A percentile compares a stretch with the other conserved stretches of the same genome.
Conservation (phyloP, 2,113 vertebrate genomes). For the Lycaon pictus region DNA sequence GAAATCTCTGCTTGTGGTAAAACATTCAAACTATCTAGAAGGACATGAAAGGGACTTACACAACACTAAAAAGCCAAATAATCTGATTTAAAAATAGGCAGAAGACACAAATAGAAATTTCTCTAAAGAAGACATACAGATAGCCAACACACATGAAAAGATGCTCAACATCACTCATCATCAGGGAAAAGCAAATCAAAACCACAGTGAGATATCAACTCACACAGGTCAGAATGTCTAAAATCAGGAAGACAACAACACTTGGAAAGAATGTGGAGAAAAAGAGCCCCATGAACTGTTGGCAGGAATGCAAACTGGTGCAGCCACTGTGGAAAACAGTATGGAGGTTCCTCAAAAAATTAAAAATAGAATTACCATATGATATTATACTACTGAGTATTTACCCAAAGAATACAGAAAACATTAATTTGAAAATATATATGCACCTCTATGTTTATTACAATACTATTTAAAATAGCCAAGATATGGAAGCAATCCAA, state of each 20-base stretch:
- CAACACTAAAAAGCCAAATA: neutral
- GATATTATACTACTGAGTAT: neutral
- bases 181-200: neutral
- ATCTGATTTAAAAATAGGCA: neutral
- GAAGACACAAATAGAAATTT: neutral
- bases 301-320: neutral
- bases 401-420: neutral
- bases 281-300: neutral
- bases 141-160: neutral
- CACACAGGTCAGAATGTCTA: neutral
- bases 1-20: neutral
- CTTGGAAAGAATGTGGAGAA: neutral
- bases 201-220: neutral
- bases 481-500: neutral
- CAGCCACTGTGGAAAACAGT: neutral
- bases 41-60: neutral
- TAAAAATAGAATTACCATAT: neutral
- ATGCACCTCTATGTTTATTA: neutral
- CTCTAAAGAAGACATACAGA: neutral
- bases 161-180: neutral
- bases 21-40: neutral
- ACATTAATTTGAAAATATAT: neutral
- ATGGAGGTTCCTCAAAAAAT: neutral
- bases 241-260: neutral
- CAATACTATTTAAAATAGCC: neutral